A percentile compares a stretch with the other conserved stretches of the same genome.
Conservation (phyloP, 2,113 vertebrate genomes). For the Etia nguti region DNA sequence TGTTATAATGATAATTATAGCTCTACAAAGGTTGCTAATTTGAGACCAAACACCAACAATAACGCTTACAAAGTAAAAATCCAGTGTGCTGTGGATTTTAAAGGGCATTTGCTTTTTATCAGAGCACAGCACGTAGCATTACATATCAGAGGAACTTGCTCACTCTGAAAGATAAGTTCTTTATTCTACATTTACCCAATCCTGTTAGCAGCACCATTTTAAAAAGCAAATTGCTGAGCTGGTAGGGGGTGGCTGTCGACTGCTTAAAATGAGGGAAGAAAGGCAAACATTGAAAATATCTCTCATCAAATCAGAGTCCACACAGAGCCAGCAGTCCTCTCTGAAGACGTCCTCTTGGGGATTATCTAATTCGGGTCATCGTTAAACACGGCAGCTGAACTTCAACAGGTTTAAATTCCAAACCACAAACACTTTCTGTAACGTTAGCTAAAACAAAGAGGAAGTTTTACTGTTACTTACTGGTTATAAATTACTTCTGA, state of each 20-base stretch:
- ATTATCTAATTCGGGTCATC: conserved; percentile 28
- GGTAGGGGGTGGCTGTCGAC: not conserved
- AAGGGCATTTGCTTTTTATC: not conserved
- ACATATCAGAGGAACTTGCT: not conserved
- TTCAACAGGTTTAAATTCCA: not conserved
- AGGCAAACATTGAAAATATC: not conserved
- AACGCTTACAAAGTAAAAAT: not conserved
- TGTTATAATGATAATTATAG: not conserved
- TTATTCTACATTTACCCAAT: not conserved
- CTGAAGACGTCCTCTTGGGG: not conserved
- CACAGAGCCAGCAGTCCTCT: not conserved
- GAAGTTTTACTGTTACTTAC: conserved; percentile 5
- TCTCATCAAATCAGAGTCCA: no score
- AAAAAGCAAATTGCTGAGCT: not conserved
- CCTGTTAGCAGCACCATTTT: not conserved
- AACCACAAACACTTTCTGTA: not conserved
- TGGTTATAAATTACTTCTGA: not conserved
- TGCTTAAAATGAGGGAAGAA: not conserved
- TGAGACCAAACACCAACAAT: not conserved
- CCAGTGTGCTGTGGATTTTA: not conserved
- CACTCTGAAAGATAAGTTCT: not conserved
- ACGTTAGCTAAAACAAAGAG: not conserved
- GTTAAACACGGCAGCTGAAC: conserved; percentile 23
- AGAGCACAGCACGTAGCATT: not conserved
- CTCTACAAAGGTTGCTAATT: not conserved